phyloP scores from a whole-genome alignment of 2,113 vertebrate genomes.

The Paramisgurnus dabryanus region DNA sequence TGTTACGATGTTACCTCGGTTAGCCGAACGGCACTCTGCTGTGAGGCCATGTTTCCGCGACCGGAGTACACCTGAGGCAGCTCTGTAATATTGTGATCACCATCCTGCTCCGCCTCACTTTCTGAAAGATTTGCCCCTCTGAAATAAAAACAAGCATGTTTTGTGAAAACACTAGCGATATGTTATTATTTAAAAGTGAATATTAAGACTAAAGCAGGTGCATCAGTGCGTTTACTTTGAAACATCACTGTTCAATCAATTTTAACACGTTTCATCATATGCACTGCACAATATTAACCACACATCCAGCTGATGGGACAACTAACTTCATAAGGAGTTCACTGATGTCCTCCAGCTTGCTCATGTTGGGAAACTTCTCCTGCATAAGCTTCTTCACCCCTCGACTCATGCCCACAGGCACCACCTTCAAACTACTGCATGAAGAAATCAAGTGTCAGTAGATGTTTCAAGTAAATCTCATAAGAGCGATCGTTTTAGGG shows the following conservation, averaged over 20 bases:
- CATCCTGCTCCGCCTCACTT: constrained; percentile 89
- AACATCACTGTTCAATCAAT: constrained; percentile 48
- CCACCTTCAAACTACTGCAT: constrained; percentile 88
- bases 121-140: constrained; percentile 88
- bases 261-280: constrained; percentile 42
- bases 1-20: constrained; percentile 76
- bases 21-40: constrained; percentile 89
- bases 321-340: constrained; percentile 88
- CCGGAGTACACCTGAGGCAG: constrained; percentile 85
- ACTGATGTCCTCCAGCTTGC: constrained; percentile 89
- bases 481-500: neutral
- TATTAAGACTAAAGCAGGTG: neutral
- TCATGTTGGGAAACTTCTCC: constrained; percentile 92
- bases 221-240: constrained; percentile 62
- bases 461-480: too few relatives aligned
- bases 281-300: constrained; percentile 19
- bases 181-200: neutral
- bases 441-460: neutral
- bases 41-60: constrained; percentile 85
- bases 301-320: neutral
- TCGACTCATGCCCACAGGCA: constrained; percentile 89
- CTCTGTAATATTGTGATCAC: constrained; percentile 86
- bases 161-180: neutral
- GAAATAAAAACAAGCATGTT: neutral
- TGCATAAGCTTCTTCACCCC: constrained; percentile 93